Evolutionary conservation across 2,888 invertebrate genomes (phyloP), one percentile per base, ranked within the genome.

Genomic region (Chymomyza amoena): DNA sequence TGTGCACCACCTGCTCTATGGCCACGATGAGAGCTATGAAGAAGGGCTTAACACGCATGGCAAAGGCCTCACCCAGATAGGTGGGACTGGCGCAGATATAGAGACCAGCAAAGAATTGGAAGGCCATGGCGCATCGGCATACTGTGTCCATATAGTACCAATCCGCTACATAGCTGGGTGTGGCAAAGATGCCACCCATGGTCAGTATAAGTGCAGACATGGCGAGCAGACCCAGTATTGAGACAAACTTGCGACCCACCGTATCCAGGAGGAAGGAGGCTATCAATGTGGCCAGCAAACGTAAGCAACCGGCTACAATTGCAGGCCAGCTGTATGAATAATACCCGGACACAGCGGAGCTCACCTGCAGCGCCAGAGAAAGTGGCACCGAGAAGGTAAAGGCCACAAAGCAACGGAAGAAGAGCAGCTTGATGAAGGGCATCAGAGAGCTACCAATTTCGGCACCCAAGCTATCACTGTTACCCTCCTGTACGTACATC

Each of bases 11-110:
- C 32, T 89, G 88, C 61, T 90, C 89, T 0, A 89, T 18, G 45
- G 84, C 73, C 15, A 90, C 73, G 39, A 83, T 75, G 39, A 86
- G 36, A 0, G 69, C 82, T 28, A 90, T 84, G 5, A 84, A 72
- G 36, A 69, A 81, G 4, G 83, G 81, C 60, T 90, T 90, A 0
- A 81, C 76, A 0, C 75, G 72, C 69, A 89, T 64, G 0, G 89
- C 88, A 16, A 89, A 90, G 4, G 89, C 90, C 68, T 90, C 90
- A 1, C 89, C 83, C 72, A 90, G 59, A 59, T 88, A 90, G 3
- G 72, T 72, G 0, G 90, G 71, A 1, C 84, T 84, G 51, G 78
- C 77, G 52, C 84, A 75, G 1, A 79, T 75, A 54, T 70, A 88
- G 6, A 89, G 16, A 1, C 90, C 90, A 5, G 82, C 84, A 39